Conservation (phyloP, 2,797 vertebrate genomes). For the Cyprinella venusta region DNA sequence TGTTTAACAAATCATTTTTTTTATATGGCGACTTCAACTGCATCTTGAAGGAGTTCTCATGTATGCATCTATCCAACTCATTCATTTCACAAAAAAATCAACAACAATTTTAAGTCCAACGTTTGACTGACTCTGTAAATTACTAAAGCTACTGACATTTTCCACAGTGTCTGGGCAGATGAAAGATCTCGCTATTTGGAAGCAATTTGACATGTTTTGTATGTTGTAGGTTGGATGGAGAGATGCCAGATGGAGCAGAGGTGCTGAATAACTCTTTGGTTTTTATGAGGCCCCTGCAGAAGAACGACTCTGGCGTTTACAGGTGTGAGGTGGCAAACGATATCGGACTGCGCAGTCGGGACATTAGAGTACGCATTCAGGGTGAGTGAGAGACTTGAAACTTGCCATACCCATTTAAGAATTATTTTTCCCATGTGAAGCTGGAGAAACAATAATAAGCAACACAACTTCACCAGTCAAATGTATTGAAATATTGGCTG, state of each 20-base stretch:
- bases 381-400: slow-evolving; percentile 81
- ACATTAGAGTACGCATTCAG: slow-evolving; percentile 91
- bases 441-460: slow-evolving; percentile 10
- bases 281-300: slow-evolving; percentile 89
- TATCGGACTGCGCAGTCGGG: slow-evolving; percentile 89
- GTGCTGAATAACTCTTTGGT: slow-evolving; percentile 90
- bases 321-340: slow-evolving; percentile 93
- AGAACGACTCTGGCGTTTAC: slow-evolving; percentile 94
- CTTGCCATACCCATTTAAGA: not conserved
- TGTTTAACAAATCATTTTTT: not conserved
- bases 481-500: not conserved
- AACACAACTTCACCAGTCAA: not conserved
- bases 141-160: not conserved
- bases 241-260: slow-evolving; percentile 90
- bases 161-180: not conserved
- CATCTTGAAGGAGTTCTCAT: not conserved
- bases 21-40: not conserved
- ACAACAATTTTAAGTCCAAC: too few relatives aligned
- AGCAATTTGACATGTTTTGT: slow-evolving; percentile 28
- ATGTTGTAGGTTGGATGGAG: slow-evolving; percentile 86
- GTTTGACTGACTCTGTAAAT: not conserved
- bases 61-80: not conserved
- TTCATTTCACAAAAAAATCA: not conserved
- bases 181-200: not conserved
- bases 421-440: not conserved